Conservation (phyloP, 2,797 vertebrate species). For the Crocodylus rhombifer region DNA sequence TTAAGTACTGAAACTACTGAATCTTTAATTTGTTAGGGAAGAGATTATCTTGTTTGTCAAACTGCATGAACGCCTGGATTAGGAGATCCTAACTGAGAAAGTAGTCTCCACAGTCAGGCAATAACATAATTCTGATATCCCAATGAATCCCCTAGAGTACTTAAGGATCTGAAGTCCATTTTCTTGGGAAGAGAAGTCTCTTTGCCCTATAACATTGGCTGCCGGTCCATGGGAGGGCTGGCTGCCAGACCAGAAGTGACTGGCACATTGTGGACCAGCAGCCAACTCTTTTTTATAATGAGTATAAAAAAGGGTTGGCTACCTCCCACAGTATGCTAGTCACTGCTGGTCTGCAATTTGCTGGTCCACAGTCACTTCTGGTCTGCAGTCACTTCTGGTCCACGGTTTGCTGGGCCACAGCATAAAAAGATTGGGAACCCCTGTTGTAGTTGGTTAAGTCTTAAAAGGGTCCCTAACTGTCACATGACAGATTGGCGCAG, state of each 20-base stretch:
- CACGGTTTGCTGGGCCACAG: no score
- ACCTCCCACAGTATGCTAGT: no score
- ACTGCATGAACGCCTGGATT: slow-evolving; percentile 1
- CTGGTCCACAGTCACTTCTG: no score
- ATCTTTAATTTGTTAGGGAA: not conserved
- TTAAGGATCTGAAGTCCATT: not conserved
- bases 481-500: not conserved
- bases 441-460: not conserved
- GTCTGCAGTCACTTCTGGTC: no score
- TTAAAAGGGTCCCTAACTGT: not conserved
- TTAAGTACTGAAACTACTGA: not conserved
- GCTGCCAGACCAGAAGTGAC: no score
- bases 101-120: slow-evolving; percentile 50
- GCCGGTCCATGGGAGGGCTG: no score
- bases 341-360: no score
- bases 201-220: not conserved
- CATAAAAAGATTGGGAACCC: no score
- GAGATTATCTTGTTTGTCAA: slow-evolving; percentile 23
- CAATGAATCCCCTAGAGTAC: slow-evolving; percentile 3
- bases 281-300: no score
- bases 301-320: no score
- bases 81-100: slow-evolving; percentile 59
- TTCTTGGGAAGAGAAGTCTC: not conserved
- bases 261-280: no score
- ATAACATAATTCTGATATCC: slow-evolving; percentile 11